These are phyloP conservation scores for Metellina segmentata DNA, from an alignment of 2,888 invertebrate species.

Conservation along the genomic window DNA sequence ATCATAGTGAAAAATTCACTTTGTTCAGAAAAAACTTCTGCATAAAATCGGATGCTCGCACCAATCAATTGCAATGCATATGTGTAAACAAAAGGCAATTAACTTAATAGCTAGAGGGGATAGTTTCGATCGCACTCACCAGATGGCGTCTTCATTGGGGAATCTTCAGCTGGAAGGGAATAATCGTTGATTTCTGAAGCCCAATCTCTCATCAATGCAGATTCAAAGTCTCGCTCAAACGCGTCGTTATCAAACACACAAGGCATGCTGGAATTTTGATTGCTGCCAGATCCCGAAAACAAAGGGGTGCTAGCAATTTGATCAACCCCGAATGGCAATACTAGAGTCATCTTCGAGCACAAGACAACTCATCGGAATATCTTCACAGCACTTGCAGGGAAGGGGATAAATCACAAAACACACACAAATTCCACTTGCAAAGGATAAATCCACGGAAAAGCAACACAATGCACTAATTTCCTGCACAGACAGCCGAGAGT, in stretches of 20 bases:
- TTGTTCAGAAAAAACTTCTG: neutral
- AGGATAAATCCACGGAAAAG: constrained; percentile 26
- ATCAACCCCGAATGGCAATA: constrained; percentile 72
- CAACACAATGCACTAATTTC: constrained; percentile 21
- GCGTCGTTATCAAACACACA: constrained; percentile 71
- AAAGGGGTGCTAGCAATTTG: constrained; percentile 54
- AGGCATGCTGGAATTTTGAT: constrained; percentile 70
- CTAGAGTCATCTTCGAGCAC: constrained; percentile 68
- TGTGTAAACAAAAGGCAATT: constrained; percentile 39
- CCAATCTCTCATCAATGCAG: constrained; percentile 72
- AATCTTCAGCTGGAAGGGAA: constrained; percentile 57
- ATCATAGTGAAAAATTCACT: neutral
- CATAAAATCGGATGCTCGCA: neutral
- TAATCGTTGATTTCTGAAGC: constrained; percentile 66
- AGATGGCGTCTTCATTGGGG: constrained; percentile 67
- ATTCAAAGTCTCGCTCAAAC: constrained; percentile 69
- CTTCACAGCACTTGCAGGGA: constrained; percentile 14
- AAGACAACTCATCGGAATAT: constrained; percentile 35
- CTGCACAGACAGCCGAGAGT: constrained; percentile 13
- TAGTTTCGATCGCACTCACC: constrained; percentile 58
- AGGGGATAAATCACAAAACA: constrained; percentile 1
- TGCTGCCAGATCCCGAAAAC: constrained; percentile 50
- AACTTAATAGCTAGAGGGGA: constrained; percentile 18
- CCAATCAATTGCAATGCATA: neutral
- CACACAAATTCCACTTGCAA: neutral